phyloP scores from a whole-genome alignment of 2,888 invertebrate species.

The Pseudococcus viburni region DNA sequence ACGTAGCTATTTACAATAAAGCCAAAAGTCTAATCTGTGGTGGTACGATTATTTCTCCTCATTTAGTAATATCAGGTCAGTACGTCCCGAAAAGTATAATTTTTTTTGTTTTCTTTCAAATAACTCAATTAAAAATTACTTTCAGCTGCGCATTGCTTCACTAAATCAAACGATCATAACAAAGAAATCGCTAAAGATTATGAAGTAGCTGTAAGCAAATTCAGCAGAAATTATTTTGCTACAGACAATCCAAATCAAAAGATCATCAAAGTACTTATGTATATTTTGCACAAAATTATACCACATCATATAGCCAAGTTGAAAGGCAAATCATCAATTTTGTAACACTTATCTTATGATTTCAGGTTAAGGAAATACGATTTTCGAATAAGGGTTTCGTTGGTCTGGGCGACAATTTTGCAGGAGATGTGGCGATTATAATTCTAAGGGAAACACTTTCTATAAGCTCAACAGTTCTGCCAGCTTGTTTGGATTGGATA shows the following conservation, averaged over 20 bases:
- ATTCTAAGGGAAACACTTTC: conserved; percentile 64
- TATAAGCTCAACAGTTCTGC: conserved; percentile 67
- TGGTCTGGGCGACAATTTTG: conserved; percentile 63
- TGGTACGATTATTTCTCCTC: conserved; percentile 5
- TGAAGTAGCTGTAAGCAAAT: conserved; percentile 27
- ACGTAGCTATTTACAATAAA: conserved; percentile 16
- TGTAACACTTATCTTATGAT: background rate
- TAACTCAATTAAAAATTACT: background rate
- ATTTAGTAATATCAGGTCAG: conserved; percentile 39
- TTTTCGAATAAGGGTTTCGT: conserved; percentile 59
- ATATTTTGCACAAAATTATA: too few species aligned
- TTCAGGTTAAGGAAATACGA: background rate
- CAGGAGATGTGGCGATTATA: conserved; percentile 67
- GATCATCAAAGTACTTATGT: background rate
- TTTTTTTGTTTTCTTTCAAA: too few species aligned
- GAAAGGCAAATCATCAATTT: background rate
- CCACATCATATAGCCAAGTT: too few species aligned
- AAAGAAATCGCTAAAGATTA: background rate
- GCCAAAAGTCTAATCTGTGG: conserved; percentile 19
- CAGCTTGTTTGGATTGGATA: conserved; percentile 68
- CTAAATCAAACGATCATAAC: background rate
- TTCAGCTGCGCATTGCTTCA: conserved; percentile 54
- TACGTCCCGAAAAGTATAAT: background rate
- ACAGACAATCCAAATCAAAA: background rate
- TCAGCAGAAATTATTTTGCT: background rate